A percentile compares a stretch with the other conserved stretches of the same genome.
Conservation (phyloP, 2,113 vertebrate species). For the Daubentonia madagascariensis region DNA sequence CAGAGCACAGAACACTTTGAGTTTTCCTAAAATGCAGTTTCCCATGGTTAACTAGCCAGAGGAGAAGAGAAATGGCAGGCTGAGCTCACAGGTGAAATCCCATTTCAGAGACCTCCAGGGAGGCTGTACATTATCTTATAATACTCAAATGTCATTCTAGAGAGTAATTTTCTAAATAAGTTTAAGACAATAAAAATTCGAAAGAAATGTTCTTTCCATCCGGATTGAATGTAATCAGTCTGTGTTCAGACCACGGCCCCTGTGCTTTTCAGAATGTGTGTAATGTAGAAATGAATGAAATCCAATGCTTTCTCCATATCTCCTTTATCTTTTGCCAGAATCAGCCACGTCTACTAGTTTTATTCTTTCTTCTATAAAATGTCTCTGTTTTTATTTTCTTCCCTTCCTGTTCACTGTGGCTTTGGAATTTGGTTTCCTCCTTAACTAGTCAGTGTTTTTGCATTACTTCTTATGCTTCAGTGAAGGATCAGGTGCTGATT, state of each 20-base stretch:
- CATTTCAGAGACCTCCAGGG: background rate
- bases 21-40: background rate
- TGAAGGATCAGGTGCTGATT: slow-evolving; percentile 45
- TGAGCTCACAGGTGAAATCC: slow-evolving; percentile 18
- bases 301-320: background rate
- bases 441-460: slow-evolving; percentile 3
- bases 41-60: background rate
- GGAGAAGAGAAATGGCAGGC: background rate
- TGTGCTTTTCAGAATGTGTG: background rate
- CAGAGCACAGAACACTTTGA: background rate
- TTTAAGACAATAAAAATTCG: slow-evolving; percentile 37
- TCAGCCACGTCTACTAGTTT: background rate
- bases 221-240: background rate
- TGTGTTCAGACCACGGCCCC: slow-evolving; percentile 6
- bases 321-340: slow-evolving; percentile 54
- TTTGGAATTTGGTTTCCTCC: slow-evolving; percentile 36
- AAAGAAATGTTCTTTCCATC: slow-evolving; percentile 24
- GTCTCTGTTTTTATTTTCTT: slow-evolving; percentile 47
- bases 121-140: background rate
- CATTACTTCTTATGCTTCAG: background rate
- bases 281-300: slow-evolving; percentile 17
- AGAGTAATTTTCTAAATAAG: slow-evolving; percentile 20
- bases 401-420: background rate
- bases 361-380: slow-evolving; percentile 4
- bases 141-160: background rate